phyloP scores from a whole-genome alignment of 1,140 invertebrate genomes.

The Temnothorax nylanderi region DNA sequence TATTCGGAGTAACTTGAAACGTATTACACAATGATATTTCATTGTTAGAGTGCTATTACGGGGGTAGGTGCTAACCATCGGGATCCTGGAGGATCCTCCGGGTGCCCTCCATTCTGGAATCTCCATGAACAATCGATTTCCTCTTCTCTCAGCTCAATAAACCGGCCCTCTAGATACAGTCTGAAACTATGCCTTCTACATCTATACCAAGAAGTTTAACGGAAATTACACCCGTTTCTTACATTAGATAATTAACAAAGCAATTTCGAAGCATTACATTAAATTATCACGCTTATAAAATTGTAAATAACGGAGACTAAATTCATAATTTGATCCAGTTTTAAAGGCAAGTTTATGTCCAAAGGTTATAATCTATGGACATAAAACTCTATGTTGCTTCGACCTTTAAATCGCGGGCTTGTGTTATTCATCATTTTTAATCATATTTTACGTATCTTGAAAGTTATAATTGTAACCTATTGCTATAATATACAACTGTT shows the following conservation, averaged over 20 bases:
- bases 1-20: neutral
- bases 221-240: neutral
- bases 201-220: neutral
- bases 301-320: neutral
- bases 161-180: neutral
- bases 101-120: constrained; percentile 29
- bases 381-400: neutral
- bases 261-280: neutral
- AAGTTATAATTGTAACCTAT: neutral
- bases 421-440: neutral
- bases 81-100: constrained; percentile 33
- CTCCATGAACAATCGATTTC: constrained; percentile 30
- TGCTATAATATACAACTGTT: neutral
- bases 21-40: constrained; percentile 32
- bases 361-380: neutral
- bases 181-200: neutral
- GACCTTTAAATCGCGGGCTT: neutral
- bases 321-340: neutral
- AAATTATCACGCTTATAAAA: neutral
- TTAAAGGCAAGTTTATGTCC: neutral
- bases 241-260: neutral
- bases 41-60: constrained; percentile 31
- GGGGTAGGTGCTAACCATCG: constrained; percentile 25
- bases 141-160: constrained; percentile 37
- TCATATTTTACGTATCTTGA: neutral